Evolutionary conservation across 2,113 vertebrate genomes (phyloP).

Genomic region (Accipiter virgatus): DNA sequence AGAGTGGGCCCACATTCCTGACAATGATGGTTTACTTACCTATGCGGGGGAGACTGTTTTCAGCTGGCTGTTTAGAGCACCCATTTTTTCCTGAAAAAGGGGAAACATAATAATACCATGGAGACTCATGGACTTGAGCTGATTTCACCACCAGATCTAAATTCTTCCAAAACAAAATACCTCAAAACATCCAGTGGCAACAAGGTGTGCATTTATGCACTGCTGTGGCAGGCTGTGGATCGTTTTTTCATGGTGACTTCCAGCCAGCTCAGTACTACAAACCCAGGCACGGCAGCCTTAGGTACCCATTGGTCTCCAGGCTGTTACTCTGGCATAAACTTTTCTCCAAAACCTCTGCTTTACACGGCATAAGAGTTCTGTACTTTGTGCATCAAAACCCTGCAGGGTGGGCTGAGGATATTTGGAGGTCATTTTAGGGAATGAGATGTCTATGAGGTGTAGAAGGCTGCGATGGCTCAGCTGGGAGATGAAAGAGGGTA

Average conservation of each 20-base stretch:
- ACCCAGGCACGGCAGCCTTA: background rate
- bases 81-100: conserved; percentile 11
- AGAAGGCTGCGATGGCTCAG: background rate
- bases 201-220: background rate
- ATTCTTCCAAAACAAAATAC: conserved; percentile 55
- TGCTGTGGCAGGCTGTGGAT: background rate
- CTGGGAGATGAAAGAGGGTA: background rate
- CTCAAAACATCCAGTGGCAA: conserved; percentile 14
- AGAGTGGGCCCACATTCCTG: background rate
- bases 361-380: background rate
- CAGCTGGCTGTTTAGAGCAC: background rate
- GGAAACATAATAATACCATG: background rate
- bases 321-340: background rate
- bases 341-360: background rate
- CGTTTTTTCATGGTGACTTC: background rate
- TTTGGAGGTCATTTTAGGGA: background rate
- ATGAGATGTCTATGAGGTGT: background rate
- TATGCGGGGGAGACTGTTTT: background rate
- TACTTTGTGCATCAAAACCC: background rate
- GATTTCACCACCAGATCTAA: conserved; percentile 15
- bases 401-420: background rate
- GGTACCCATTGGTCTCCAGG: background rate
- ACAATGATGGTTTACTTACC: conserved; percentile 44
- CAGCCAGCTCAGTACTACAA: background rate
- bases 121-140: background rate